Conservation (phyloP, 2,888 invertebrate species). For the Tillus elongatus region DNA sequence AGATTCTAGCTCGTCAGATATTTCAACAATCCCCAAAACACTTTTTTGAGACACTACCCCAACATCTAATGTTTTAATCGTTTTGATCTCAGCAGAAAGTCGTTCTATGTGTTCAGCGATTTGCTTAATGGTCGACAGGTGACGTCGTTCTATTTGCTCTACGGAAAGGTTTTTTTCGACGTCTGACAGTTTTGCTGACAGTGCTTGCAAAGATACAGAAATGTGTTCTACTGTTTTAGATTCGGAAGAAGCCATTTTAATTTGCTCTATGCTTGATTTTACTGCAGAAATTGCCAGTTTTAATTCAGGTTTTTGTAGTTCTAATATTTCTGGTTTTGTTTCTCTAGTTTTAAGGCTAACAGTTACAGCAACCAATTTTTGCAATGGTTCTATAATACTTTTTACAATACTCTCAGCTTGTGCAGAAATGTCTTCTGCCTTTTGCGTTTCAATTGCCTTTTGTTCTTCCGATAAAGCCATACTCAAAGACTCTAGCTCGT, state of each 20-base stretch:
- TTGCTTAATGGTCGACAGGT: background rate
- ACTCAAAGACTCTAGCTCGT: background rate
- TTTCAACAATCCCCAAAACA: background rate
- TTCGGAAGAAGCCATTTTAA: background rate
- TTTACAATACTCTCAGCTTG: background rate
- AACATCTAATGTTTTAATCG: background rate
- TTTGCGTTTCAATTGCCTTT: background rate
- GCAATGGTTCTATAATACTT: background rate
- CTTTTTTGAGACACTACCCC: slow-evolving; percentile 5
- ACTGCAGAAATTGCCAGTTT: background rate
- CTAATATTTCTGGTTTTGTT: background rate
- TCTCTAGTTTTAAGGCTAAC: background rate
- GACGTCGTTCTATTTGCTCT: background rate
- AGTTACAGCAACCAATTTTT: background rate
- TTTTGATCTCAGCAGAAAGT: slow-evolving; percentile 4
- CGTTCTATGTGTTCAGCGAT: background rate
- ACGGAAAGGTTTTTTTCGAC: slow-evolving; percentile 2
- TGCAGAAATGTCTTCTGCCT: background rate
- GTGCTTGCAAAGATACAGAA: slow-evolving; percentile 8
- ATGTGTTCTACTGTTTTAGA: slow-evolving; percentile 8
- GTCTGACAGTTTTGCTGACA: slow-evolving; percentile 7
- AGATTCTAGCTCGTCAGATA: slow-evolving; percentile 7
- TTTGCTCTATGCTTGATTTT: slow-evolving; percentile 8
- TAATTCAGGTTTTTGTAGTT: background rate
- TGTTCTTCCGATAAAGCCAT: background rate